phyloP scores from a whole-genome alignment of 2,888 invertebrate species.

The Epirrhoe tristata region DNA sequence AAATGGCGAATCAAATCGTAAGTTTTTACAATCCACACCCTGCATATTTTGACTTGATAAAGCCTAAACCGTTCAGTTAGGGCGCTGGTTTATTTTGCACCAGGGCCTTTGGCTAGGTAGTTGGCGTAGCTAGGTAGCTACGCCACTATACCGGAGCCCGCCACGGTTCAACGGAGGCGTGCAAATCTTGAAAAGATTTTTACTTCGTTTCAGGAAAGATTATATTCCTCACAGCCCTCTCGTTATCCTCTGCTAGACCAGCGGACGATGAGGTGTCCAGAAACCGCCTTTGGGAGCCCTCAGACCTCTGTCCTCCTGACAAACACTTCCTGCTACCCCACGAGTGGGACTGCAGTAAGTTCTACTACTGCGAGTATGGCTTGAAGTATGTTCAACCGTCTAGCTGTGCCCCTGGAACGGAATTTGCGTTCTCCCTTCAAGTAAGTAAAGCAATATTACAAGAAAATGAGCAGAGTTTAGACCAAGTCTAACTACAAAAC shows the following conservation, averaged over 20 bases:
- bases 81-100: too few species aligned
- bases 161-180: too few species aligned
- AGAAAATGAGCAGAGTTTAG: too few species aligned
- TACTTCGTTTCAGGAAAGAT: conserved; percentile 28
- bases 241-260: conserved; percentile 1
- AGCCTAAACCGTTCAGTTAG: too few species aligned
- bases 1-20: too few species aligned
- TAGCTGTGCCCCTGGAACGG: conserved; percentile 62
- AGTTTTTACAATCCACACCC: too few species aligned
- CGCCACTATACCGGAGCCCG: too few species aligned
- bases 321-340: conserved; percentile 63
- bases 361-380: conserved; percentile 74
- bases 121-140: too few species aligned
- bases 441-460: conserved; percentile 49
- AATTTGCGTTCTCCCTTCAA: conserved; percentile 60
- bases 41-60: too few species aligned
- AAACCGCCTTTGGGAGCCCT: conserved; percentile 18
- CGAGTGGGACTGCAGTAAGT: conserved; percentile 70
- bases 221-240: conserved; percentile 64
- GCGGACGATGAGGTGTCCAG: not conserved
- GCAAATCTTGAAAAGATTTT: too few species aligned
- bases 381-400: conserved; percentile 50
- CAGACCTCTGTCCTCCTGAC: conserved; percentile 72
- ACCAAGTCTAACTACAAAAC: too few species aligned
- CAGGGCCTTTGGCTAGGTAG: too few species aligned